Evolutionary conservation across 2,888 invertebrate species (phyloP).

Genomic region (Melinaea marsaeus): DNA sequence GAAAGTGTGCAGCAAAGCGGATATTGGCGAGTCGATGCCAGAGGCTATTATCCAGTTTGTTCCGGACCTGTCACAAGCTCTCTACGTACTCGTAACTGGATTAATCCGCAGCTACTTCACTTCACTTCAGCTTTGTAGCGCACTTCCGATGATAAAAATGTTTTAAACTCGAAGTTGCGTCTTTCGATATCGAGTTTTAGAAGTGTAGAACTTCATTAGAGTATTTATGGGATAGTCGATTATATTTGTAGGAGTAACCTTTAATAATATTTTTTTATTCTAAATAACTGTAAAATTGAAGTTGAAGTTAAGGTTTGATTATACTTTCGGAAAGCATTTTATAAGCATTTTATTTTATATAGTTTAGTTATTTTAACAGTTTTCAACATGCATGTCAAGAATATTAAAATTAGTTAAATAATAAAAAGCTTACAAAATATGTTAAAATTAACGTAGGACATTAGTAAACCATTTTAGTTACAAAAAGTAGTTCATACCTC

Average conservation of each 20-base stretch:
- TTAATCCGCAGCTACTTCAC: constrained; percentile 10
- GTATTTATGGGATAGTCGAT: no score
- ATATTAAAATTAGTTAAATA: no score
- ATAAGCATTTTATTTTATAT: no score
- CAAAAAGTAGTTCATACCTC: neutral
- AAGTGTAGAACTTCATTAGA: neutral
- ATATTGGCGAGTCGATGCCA: constrained; percentile 42
- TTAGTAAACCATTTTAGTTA: no score
- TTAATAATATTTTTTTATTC: no score
- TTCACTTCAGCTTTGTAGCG: constrained; percentile 6
- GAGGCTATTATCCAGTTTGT: constrained; percentile 37
- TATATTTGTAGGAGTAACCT: no score
- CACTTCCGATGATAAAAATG: constrained; percentile 13
- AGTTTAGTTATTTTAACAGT: no score
- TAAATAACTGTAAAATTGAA: neutral
- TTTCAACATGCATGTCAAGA: no score
- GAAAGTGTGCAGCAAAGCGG: constrained; percentile 35
- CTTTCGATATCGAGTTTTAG: constrained; percentile 11
- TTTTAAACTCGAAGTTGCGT: constrained; percentile 4
- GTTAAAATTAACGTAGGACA: neutral
- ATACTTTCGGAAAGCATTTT: no score
- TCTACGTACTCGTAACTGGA: constrained; percentile 19
- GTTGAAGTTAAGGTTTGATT: neutral
- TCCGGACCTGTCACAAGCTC: constrained; percentile 22
- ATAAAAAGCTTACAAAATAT: neutral